Base-by-base conservation (phyloP, 2,797 vertebrate genomes). In the Chromobotia macracanthus region DNA sequence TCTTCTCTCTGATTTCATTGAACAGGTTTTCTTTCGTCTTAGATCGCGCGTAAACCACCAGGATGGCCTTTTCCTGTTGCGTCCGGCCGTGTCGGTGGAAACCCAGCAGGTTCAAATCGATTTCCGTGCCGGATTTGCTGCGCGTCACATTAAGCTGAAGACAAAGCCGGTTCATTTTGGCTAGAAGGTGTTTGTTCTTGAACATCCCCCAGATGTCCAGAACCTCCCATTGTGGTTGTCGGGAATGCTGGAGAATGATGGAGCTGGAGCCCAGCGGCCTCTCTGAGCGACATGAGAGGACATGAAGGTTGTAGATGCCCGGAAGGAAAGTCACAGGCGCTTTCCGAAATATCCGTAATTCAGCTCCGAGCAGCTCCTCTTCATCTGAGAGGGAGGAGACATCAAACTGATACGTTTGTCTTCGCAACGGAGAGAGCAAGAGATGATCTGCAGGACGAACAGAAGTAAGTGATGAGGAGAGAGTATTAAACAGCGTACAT, bases 341-440 rank as follows among this genome's bases (percentile, higher is more conserved):
- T 89, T 93, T 95, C 87, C 96, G 94, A 87, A 96, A 95, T 87
- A 99, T 94, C 90, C 97, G 94, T 88, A 99, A 92, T 92, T 99
- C 97, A 79, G 97, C 96, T 88, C 97, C 97, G 89, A 99, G 95
- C 87, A 98, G 92, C 91, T 97, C 96, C 93, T 98, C 97, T 92
- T 94, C 93, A 93, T 96, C 96, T 86, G 97, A 96, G 88, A 99
- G 95, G 84, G 96, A 95, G 88, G 96, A 96, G 82, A 98, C 95
- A 94, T 99, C 97, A 95, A 99, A 98, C 93, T 97, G 93, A 93
- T 97, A 98, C 93, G 94, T 95, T 93, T 98, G 97, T 93, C 95
- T 95, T 93, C 93, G 90, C 90, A 97, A 90, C 90, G 95, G 93
- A 93, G 94, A 92, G 93, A 94, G 94, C 90, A 94, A 91, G 90